These are phyloP conservation scores for Ascidia mentula DNA, from an alignment of 23 tunicate genomes.

Conservation along the genomic window DNA sequence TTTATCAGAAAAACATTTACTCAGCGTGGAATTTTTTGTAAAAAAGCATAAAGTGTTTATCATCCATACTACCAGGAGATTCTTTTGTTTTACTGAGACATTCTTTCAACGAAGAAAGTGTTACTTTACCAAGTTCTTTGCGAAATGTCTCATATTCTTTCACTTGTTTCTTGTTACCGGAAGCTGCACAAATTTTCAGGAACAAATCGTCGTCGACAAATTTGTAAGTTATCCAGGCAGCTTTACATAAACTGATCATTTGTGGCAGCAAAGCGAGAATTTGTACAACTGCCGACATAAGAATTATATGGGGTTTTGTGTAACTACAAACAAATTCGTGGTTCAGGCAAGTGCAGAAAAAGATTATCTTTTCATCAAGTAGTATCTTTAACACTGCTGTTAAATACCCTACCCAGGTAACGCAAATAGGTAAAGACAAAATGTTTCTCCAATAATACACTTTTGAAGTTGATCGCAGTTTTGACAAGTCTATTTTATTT, in stretches of 20 bases:
- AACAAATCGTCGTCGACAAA: neutral
- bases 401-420: neutral
- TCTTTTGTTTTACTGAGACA: neutral
- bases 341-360: neutral
- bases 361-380: neutral
- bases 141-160: neutral
- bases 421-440: neutral
- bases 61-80: neutral
- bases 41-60: neutral
- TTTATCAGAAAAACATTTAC: no score
- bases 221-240: neutral
- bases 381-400: neutral
- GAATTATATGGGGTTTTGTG: neutral
- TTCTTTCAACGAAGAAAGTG: neutral
- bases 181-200: neutral
- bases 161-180: neutral
- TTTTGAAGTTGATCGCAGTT: no score
- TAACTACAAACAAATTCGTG: neutral
- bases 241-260: no score
- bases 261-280: neutral
- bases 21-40: neutral
- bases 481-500: neutral
- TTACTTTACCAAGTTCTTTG: neutral
- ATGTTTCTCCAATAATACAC: neutral
- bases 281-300: neutral